phyloP scores from a whole-genome alignment of 2,888 invertebrate species.

The Lepidocyrtinus sp. region DNA sequence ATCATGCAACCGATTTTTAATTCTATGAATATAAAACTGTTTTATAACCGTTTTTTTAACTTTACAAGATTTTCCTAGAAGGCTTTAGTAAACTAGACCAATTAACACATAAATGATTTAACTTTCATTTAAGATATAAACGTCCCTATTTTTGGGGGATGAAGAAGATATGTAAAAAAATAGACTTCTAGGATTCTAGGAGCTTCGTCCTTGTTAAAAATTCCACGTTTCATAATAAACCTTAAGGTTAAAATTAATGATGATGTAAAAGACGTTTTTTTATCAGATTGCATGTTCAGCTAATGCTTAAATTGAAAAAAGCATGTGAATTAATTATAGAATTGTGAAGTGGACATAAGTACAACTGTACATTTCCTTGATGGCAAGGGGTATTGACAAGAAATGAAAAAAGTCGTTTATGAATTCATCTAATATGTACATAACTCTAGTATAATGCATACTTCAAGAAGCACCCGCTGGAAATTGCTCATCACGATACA shows the following conservation, averaged over 20 bases:
- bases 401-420: not conserved
- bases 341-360: not conserved
- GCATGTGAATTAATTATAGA: slow-evolving; percentile 37
- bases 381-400: not conserved
- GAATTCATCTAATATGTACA: not conserved
- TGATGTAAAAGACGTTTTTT: slow-evolving; percentile 25
- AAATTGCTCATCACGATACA: slow-evolving; percentile 45
- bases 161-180: too few species aligned
- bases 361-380: too few species aligned
- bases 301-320: slow-evolving; percentile 52
- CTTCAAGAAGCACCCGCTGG: slow-evolving; percentile 20
- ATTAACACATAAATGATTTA: not conserved
- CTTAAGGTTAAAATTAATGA: slow-evolving; percentile 25
- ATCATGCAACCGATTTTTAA: not conserved
- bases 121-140: not conserved
- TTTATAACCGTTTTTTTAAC: not conserved
- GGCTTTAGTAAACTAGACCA: not conserved
- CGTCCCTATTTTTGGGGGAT: too few species aligned
- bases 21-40: not conserved
- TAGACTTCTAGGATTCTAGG: too few species aligned
- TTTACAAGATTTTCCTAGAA: not conserved
- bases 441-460: slow-evolving; percentile 16
- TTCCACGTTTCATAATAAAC: too few species aligned
- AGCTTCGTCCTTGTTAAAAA: too few species aligned
- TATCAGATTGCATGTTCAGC: slow-evolving; percentile 52